Conservation (phyloP, 1,140 invertebrate genomes). For the Metaphire vulgaris region DNA sequence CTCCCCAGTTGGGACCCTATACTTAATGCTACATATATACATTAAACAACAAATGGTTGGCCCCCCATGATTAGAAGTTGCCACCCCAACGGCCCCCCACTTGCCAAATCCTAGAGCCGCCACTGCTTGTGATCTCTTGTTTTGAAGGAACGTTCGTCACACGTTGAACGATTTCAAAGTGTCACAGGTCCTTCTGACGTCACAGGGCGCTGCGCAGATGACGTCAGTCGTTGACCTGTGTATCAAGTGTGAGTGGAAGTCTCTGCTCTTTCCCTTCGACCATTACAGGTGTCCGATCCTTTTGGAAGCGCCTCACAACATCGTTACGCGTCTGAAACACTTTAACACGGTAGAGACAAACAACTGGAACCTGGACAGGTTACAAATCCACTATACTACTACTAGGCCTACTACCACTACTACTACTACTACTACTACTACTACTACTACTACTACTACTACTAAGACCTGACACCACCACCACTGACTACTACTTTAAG, state of each 20-base stretch:
- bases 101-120: too few species aligned
- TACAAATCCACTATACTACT: too few species aligned
- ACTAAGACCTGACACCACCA: too few species aligned
- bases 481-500: too few species aligned
- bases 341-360: background rate
- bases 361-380: background rate
- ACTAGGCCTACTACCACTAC: too few species aligned
- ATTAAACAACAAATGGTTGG: background rate
- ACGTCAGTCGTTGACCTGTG: background rate
- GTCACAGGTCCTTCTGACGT: background rate
- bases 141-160: background rate
- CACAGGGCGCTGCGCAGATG: background rate
- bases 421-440: too few species aligned
- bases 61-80: too few species aligned
- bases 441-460: too few species aligned
- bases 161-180: background rate
- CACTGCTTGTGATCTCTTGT: too few species aligned
- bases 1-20: too few species aligned
- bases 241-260: background rate
- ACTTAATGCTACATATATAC: too few species aligned
- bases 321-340: background rate
- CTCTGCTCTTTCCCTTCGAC: background rate
- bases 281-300: background rate
- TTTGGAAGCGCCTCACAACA: background rate
- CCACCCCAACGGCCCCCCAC: too few species aligned